A percentile compares a stretch with the other conserved stretches of the same genome.
Conservation (phyloP, 2,113 vertebrate genomes). For the Pandion haliaetus region DNA sequence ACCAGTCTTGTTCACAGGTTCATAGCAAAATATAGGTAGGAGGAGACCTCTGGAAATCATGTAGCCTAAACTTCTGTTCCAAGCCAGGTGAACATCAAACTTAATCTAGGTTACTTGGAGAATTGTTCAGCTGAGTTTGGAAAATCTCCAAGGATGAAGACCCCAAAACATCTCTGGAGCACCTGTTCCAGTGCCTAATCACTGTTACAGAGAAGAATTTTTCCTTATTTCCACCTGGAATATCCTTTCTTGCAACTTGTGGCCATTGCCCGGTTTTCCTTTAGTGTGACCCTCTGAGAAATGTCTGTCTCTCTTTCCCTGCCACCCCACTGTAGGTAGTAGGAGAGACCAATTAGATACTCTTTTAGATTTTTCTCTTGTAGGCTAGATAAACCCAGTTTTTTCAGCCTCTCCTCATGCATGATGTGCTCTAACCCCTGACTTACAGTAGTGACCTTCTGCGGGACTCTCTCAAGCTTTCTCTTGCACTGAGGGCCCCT, state of each 20-base stretch:
- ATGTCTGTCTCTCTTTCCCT: background rate
- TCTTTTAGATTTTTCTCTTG: background rate
- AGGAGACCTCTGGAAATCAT: background rate
- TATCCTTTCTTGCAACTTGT: background rate
- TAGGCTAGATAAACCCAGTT: background rate
- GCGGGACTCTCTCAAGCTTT: background rate
- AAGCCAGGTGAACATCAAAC: background rate
- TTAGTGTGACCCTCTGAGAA: background rate
- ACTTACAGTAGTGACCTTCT: background rate
- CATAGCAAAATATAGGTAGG: background rate
- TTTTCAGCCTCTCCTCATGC: background rate
- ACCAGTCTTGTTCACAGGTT: background rate
- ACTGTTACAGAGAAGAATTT: background rate
- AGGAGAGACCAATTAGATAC: background rate
- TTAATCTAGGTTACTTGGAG: background rate
- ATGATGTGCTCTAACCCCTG: background rate
- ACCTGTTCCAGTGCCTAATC: background rate
- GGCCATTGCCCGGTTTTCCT: background rate
- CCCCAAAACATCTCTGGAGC: background rate
- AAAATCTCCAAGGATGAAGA: background rate
- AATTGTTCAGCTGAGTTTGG: background rate
- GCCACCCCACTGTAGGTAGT: background rate
- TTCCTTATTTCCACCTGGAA: background rate
- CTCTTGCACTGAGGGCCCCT: background rate
- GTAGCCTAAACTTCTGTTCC: background rate